Evolutionary conservation across 92 coral and sea anemone species (phyloP).

Genomic region (Porites evermanni): DNA sequence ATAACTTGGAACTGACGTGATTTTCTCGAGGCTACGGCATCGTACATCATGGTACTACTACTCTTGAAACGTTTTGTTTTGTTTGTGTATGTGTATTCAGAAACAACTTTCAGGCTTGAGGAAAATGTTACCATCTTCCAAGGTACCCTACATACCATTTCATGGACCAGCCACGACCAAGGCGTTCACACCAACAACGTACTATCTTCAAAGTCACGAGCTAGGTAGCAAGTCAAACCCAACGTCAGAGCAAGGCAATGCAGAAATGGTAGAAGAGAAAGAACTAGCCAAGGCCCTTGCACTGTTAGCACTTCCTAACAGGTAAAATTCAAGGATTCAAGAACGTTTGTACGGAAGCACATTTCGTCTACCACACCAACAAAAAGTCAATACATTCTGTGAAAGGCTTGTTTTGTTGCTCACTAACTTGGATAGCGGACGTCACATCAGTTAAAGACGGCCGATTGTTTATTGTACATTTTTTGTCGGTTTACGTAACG

Average conservation of each 20-base stretch:
- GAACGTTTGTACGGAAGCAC: background rate
- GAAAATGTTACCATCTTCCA: background rate
- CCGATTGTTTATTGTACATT: too few relatives aligned
- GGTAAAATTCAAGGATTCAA: slow-evolving; percentile 16
- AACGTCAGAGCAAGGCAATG: slow-evolving; percentile 52
- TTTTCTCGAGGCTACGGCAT: background rate
- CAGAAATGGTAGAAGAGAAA: slow-evolving; percentile 69
- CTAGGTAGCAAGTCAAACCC: slow-evolving; percentile 57
- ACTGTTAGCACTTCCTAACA: slow-evolving; percentile 75
- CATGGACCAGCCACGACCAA: background rate
- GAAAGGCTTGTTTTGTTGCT: background rate
- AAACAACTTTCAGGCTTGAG: background rate
- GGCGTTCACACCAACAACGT: slow-evolving; percentile 5
- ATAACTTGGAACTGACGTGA: background rate
- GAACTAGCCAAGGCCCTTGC: slow-evolving; percentile 89
- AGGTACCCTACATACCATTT: background rate
- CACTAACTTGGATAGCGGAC: background rate
- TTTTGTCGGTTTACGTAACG: too few relatives aligned
- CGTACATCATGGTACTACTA: background rate
- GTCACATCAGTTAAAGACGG: too few relatives aligned
- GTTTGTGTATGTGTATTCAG: background rate
- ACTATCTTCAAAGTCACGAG: slow-evolving; percentile 5
- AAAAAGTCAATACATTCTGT: background rate
- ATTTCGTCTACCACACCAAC: background rate
- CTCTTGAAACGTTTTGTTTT: background rate